A percentile compares a stretch with the other conserved stretches of the same genome.
These are phyloP conservation scores for Pterocles orientalis DNA, from an alignment of 2,113 vertebrate genomes.

Conservation along the genomic window DNA sequence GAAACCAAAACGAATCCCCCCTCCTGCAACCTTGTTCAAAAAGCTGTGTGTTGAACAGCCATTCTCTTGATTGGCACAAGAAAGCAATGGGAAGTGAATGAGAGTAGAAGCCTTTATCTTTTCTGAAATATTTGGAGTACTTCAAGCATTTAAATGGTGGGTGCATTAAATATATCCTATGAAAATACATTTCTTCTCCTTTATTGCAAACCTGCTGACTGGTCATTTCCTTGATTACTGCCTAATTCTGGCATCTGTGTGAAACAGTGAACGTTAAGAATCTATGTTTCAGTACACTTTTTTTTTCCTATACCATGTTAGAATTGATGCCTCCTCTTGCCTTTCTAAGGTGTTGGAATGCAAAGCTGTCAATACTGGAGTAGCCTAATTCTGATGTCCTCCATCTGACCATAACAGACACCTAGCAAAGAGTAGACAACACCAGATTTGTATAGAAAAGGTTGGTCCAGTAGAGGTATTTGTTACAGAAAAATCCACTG, in stretches of 20 bases:
- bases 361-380: neutral
- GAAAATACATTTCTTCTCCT: neutral
- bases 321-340: neutral
- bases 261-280: neutral
- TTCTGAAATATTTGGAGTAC: neutral
- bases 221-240: neutral
- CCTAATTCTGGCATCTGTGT: neutral
- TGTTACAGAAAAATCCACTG: neutral
- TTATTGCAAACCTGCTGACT: neutral
- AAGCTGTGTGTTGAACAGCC: neutral
- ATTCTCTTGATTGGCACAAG: neutral
- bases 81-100: neutral
- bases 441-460: neutral
- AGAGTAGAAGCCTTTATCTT: neutral
- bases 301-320: neutral
- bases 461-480: neutral
- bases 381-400: neutral
- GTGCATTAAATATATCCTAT: neutral
- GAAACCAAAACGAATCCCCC: neutral
- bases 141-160: neutral
- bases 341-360: neutral
- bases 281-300: neutral
- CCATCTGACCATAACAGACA: neutral
- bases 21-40: neutral
- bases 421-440: neutral